Evolutionary conservation across 2,113 vertebrate genomes (phyloP).

Genomic region (Peromyscus maniculatus): DNA sequence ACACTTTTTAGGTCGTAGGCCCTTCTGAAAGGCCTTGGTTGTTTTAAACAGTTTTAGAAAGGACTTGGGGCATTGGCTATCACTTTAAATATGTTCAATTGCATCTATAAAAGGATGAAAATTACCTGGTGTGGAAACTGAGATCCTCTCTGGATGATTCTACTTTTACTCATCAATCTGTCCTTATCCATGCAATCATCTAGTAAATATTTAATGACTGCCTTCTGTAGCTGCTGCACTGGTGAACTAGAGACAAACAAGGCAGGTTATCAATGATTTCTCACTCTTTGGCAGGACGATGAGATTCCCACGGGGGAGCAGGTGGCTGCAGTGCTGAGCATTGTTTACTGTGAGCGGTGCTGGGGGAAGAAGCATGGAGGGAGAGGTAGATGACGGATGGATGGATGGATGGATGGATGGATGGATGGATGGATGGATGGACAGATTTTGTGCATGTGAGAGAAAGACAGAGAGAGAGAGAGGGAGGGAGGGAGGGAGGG

Average conservation of each 20-base stretch:
- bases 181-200: background rate
- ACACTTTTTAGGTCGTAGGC: background rate
- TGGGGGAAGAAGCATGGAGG: background rate
- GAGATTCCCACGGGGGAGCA: background rate
- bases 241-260: conserved; percentile 23
- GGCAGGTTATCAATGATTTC: background rate
- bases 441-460: background rate
- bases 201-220: conserved; percentile 4
- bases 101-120: background rate
- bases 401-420: background rate
- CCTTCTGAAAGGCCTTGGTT: background rate
- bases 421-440: background rate
- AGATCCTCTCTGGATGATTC: background rate
- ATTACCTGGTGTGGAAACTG: background rate
- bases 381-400: background rate
- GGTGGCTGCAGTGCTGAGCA: background rate
- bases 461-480: background rate
- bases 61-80: background rate
- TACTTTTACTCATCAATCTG: conserved; percentile 10
- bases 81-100: conserved; percentile 16
- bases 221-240: background rate
- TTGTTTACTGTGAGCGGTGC: background rate
- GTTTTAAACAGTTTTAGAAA: background rate
- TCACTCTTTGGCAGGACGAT: background rate
- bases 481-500: background rate